Percentiles rank a stretch among this genome's conserved stretches.
These are phyloP conservation scores for Theretra japonica DNA, from an alignment of 2,888 invertebrate species.

Conservation along the genomic window DNA sequence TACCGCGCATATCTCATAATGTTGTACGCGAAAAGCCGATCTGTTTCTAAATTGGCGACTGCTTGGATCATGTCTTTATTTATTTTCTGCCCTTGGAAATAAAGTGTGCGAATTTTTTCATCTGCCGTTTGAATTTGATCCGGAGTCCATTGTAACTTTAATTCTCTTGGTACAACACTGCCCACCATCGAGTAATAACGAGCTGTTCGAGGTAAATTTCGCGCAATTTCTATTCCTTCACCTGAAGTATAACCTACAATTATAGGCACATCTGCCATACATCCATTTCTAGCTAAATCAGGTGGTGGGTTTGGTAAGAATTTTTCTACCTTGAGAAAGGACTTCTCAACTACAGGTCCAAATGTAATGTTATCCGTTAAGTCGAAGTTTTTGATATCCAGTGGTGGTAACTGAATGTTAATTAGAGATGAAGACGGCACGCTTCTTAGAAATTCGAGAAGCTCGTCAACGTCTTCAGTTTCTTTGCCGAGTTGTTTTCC, in stretches of 20 bases:
- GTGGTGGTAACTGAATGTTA: conserved; percentile 64
- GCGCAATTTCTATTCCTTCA: conserved; percentile 76
- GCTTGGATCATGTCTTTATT: conserved; percentile 59
- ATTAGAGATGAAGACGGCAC: conserved; percentile 65
- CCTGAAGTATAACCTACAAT: conserved; percentile 75
- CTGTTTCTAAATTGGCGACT: conserved; percentile 64
- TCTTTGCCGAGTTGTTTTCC: conserved; percentile 72
- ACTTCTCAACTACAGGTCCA: conserved; percentile 75
- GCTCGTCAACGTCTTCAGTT: conserved; percentile 66
- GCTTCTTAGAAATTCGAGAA: conserved; percentile 64
- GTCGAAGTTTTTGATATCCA: conserved; percentile 58
- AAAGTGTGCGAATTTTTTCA: conserved; percentile 64
- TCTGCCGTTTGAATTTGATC: conserved; percentile 58
- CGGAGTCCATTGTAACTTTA: conserved; percentile 63
- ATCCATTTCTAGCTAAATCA: conserved; percentile 60
- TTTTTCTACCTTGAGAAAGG: conserved; percentile 56
- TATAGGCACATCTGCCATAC: conserved; percentile 66
- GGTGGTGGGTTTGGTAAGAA: conserved; percentile 49
- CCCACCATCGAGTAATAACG: conserved; percentile 56
- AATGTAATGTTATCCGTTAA: conserved; percentile 69
- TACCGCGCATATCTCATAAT: conserved; percentile 69
- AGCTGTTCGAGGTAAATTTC: conserved; percentile 55
- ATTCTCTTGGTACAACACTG: conserved; percentile 71
- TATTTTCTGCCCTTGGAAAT: conserved; percentile 63
- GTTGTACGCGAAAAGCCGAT: conserved; percentile 69